A percentile compares a stretch with the other conserved stretches of the same genome.
Evolutionary conservation across 2,888 invertebrate genomes (phyloP).

Genomic region (Napeogenes sylphis): DNA sequence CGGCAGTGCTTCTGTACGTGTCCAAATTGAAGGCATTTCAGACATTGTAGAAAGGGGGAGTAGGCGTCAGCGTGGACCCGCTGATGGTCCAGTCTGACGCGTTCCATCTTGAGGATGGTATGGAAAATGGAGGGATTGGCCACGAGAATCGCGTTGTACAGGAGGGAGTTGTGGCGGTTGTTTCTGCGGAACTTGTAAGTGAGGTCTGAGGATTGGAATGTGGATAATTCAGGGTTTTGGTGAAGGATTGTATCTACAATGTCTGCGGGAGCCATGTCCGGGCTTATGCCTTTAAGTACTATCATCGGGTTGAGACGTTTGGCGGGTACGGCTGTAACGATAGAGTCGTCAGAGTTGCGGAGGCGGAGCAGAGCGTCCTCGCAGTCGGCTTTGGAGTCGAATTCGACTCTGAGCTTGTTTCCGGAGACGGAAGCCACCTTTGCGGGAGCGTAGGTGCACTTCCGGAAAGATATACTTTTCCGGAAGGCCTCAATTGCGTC

Average conservation of each 20-base stretch:
- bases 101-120: too few species aligned
- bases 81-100: too few species aligned
- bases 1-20: too few species aligned
- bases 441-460: neutral
- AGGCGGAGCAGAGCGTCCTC: too few species aligned
- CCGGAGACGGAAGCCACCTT: neutral
- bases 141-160: too few species aligned
- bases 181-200: neutral
- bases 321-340: neutral
- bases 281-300: neutral
- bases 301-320: neutral
- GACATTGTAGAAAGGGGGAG: too few species aligned
- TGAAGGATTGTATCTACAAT: neutral
- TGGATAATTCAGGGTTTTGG: neutral
- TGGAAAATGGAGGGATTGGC: too few species aligned
- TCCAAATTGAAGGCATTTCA: too few species aligned
- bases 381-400: too few species aligned
- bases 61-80: too few species aligned
- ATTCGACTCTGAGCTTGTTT: neutral
- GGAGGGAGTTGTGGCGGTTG: neutral
- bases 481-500: neutral
- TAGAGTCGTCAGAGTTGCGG: too few species aligned
- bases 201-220: neutral
- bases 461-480: neutral
- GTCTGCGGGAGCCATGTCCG: neutral